Percentiles rank a stretch among this genome's conserved stretches.
These are phyloP conservation scores for Siderastrea siderea DNA, from an alignment of 92 coral and sea anemone genomes.

Conservation along the genomic window DNA sequence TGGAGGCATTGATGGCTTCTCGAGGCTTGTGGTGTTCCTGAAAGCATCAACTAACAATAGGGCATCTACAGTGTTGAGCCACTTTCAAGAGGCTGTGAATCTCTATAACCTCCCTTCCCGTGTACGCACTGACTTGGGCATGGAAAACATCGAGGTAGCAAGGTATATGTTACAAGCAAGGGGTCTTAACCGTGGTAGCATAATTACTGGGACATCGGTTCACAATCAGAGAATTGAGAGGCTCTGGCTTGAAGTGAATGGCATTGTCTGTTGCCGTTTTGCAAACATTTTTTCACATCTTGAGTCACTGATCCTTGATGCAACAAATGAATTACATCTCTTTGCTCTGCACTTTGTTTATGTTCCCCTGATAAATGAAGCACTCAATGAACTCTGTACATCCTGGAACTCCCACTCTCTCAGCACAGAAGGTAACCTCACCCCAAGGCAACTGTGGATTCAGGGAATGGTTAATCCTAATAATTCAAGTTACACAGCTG, in stretches of 20 bases:
- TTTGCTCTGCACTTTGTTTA: slow-evolving; percentile 63
- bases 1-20: slow-evolving; percentile 80
- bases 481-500: slow-evolving; percentile 47
- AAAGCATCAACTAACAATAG: slow-evolving; percentile 67
- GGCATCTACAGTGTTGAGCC: slow-evolving; percentile 55
- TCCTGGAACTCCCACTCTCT: slow-evolving; percentile 73
- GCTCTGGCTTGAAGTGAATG: slow-evolving; percentile 73
- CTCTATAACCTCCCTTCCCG: slow-evolving; percentile 67
- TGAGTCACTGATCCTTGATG: slow-evolving; percentile 57
- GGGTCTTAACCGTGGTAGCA: slow-evolving; percentile 77
- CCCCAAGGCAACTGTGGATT: slow-evolving; percentile 67
- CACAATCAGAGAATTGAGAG: slow-evolving; percentile 59
- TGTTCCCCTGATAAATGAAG: slow-evolving; percentile 54
- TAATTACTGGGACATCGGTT: slow-evolving; percentile 72
- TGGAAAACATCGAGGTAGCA: slow-evolving; percentile 67
- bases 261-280: slow-evolving; percentile 56
- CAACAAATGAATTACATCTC: slow-evolving; percentile 60
- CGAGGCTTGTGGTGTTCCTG: slow-evolving; percentile 55
- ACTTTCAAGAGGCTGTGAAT: slow-evolving; percentile 53
- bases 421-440: slow-evolving; percentile 55
- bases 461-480: slow-evolving; percentile 46
- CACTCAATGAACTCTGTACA: slow-evolving; percentile 48
- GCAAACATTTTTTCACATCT: slow-evolving; percentile 70
- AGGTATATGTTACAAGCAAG: slow-evolving; percentile 61
- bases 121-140: slow-evolving; percentile 62